phyloP scores from a whole-genome alignment of 2,888 invertebrate species.

The Vanessa cardui region DNA sequence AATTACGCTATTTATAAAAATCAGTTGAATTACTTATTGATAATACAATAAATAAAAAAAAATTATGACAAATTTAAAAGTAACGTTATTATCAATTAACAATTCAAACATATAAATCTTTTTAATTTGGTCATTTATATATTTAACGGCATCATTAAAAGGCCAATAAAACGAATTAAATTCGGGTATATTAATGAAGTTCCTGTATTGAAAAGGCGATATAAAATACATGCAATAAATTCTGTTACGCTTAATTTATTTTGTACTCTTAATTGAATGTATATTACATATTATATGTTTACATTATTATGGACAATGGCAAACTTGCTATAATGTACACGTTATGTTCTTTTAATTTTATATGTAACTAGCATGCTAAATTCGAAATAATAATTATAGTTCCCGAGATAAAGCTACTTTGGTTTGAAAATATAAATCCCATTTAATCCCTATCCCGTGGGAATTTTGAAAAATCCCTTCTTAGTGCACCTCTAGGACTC shows the following conservation, averaged over 20 bases:
- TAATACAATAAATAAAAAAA: neutral
- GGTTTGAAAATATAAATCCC: too few species aligned
- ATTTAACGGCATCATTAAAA: constrained; percentile 4
- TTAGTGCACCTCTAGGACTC: too few species aligned
- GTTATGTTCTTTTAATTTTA: too few species aligned
- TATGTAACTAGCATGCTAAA: too few species aligned
- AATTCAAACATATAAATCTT: neutral
- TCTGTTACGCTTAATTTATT: neutral
- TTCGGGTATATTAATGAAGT: neutral
- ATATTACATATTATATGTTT: too few species aligned
- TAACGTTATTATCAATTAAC: neutral
- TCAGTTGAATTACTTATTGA: neutral
- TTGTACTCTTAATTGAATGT: neutral
- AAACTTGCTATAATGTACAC: too few species aligned
- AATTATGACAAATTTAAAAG: neutral
- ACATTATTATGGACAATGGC: neutral
- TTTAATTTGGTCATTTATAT: constrained; percentile 5
- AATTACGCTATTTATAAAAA: too few species aligned
- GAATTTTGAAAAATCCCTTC: too few species aligned
- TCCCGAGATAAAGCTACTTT: too few species aligned
- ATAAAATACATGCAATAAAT: neutral
- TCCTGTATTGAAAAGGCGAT: constrained; percentile 1
- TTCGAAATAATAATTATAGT: too few species aligned
- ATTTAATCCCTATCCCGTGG: too few species aligned
- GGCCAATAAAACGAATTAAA: constrained; percentile 7